Conservation (phyloP, 2,113 vertebrate genomes). For the Trichechus manatus region DNA sequence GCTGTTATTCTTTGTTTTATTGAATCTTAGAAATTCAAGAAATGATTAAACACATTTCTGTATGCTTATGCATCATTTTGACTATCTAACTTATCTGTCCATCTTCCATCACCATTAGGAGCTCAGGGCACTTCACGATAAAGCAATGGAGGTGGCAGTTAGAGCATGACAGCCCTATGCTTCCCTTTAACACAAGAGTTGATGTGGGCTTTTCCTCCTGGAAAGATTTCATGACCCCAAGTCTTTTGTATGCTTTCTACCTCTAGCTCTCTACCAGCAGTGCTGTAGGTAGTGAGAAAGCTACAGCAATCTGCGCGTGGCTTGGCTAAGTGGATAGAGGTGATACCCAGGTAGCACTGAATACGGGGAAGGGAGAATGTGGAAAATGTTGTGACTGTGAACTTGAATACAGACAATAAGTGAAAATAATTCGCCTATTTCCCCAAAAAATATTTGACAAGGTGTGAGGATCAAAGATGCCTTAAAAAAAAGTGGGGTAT, state of each 20-base stretch:
- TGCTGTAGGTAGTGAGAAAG: not conserved
- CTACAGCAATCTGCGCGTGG: not conserved
- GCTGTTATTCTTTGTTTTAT: slow-evolving; percentile 54
- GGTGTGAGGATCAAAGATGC: slow-evolving; percentile 57
- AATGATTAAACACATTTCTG: not conserved
- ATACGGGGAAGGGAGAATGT: not conserved
- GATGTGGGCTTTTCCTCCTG: not conserved
- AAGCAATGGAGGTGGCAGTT: not conserved
- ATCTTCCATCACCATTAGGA: not conserved
- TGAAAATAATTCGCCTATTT: slow-evolving; percentile 41
- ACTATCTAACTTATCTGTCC: not conserved
- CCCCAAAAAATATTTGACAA: slow-evolving; percentile 69
- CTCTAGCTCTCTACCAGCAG: not conserved
- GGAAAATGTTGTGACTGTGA: not conserved
- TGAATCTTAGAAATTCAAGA: slow-evolving; percentile 29
- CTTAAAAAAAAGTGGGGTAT: slow-evolving; percentile 24
- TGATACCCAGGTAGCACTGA: not conserved
- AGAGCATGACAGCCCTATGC: not conserved
- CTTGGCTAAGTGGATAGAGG: not conserved
- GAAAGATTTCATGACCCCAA: not conserved
- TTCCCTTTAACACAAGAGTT: not conserved
- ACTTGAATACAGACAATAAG: not conserved
- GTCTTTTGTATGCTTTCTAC: not conserved
- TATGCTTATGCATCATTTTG: not conserved
- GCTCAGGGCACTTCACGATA: not conserved